Evolutionary conservation across 2,888 invertebrate species (phyloP).

Genomic region (Dione vanillae): DNA sequence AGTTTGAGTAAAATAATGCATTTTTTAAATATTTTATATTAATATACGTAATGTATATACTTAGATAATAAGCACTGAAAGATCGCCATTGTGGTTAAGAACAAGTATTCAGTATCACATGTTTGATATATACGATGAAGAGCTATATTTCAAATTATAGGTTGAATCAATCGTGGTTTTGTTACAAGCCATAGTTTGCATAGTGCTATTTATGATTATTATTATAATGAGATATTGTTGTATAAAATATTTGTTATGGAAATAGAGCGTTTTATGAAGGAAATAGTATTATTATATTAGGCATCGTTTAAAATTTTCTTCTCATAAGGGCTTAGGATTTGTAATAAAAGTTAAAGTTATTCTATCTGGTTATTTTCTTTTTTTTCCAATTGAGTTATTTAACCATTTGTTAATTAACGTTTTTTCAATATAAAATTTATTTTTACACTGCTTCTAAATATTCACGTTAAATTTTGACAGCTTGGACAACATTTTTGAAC

Average conservation of each 20-base stretch:
- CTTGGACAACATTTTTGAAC: too few species aligned
- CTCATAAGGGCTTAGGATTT: background rate
- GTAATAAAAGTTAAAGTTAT: background rate
- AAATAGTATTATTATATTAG: background rate
- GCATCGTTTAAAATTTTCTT: background rate
- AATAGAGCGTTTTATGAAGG: background rate
- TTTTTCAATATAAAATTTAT: too few species aligned
- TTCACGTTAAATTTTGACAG: too few species aligned
- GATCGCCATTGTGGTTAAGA: conserved; percentile 52
- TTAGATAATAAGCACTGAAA: conserved; percentile 54
- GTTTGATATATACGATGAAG: background rate
- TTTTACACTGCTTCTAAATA: too few species aligned
- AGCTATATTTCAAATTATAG: background rate
- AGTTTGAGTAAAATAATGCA: too few species aligned
- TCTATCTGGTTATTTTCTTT: background rate
- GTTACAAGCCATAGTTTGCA: background rate
- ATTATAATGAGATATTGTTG: too few species aligned
- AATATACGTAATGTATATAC: too few species aligned
- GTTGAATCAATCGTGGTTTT: conserved; percentile 1
- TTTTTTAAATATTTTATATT: too few species aligned
- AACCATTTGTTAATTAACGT: too few species aligned
- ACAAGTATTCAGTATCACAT: conserved; percentile 36
- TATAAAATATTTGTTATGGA: background rate
- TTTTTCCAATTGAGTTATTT: too few species aligned
- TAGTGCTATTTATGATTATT: background rate